Evolutionary conservation across 2,113 vertebrate species (phyloP), one percentile per base, ranked within the genome.

Genomic region (Rhizomys pruinosus): DNA sequence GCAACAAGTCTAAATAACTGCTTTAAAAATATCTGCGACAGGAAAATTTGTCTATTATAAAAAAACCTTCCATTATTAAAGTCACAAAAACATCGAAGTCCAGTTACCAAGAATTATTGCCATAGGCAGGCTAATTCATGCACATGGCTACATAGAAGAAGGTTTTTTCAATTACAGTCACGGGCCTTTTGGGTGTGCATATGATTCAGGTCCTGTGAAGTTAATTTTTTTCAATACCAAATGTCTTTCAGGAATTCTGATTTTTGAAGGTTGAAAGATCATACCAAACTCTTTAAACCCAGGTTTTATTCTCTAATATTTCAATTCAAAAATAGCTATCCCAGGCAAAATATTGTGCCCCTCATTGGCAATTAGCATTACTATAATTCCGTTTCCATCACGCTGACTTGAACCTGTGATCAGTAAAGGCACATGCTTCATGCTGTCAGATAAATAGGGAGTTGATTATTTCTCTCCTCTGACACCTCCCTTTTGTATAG

Each of bases 21-120:
- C 66, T 96, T 96, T 47, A 89, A 94, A 93, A 96, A 84, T 93
- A 81, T 63, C 85, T 87, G 57, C 85, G 84, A 81, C 47, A 87
- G 76, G 95, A 63, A 93, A 95, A 80, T 63, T 47, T 66, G 29
- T 73, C 37, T 44, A 78, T 69, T 87, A 12, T 80, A 84, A 96
- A 94, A 96, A 94, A 77, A 32, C 8, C 57, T 84, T 69, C 52
- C 9, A 25, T 63, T 89, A 64, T 88, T 91, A 84, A 95, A 80
- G 34, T 89, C 57, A 12, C 34, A 72, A 55, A 91, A 32, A 84
- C 78, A 73, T 68, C 44, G 34, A 93, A 91, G 13, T 71, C 22
- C 2, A 20, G 61, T 69, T 89, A 29, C 63, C 47, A 89, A 78
- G 77, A 1, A 8, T 79, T 34, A 32, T 20, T 91, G 22, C 15